Conservation (phyloP, 1,140 invertebrate genomes). For the Drosophila rufa region DNA sequence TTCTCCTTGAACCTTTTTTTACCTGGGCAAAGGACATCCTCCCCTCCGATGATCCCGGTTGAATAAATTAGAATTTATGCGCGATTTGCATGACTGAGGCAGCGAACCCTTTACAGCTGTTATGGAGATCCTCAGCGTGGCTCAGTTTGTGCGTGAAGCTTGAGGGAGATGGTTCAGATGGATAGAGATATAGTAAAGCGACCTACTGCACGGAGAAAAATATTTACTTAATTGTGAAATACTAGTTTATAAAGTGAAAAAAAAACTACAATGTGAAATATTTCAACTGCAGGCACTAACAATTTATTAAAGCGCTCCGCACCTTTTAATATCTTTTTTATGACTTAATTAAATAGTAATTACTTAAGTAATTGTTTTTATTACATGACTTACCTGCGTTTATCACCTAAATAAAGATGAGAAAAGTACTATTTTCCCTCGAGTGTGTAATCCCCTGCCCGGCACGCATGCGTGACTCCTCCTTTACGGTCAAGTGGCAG, state of each 20-base stretch:
- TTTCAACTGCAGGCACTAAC: too few relatives aligned
- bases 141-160: conserved; percentile 74
- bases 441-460: conserved; percentile 8
- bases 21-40: conserved; percentile 40
- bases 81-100: conserved; percentile 75
- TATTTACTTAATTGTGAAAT: background rate
- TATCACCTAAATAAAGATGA: background rate
- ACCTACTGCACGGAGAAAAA: conserved; percentile 4
- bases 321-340: background rate
- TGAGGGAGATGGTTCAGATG: conserved; percentile 35
- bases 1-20: conserved; percentile 27
- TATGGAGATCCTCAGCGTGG: conserved; percentile 37
- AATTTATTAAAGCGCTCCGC: background rate
- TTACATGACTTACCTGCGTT: background rate
- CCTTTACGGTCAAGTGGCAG: conserved; percentile 46
- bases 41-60: conserved; percentile 18
- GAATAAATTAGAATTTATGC: conserved; percentile 84
- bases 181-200: conserved; percentile 9
- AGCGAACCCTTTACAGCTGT: conserved; percentile 54
- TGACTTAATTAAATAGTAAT: background rate
- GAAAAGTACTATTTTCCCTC: conserved; percentile 1
- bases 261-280: background rate
- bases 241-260: background rate
- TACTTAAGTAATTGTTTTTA: background rate
- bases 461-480: conserved; percentile 50